These are phyloP conservation scores for Tapera naevia DNA, from an alignment of 2,797 vertebrate genomes.

Conservation along the genomic window DNA sequence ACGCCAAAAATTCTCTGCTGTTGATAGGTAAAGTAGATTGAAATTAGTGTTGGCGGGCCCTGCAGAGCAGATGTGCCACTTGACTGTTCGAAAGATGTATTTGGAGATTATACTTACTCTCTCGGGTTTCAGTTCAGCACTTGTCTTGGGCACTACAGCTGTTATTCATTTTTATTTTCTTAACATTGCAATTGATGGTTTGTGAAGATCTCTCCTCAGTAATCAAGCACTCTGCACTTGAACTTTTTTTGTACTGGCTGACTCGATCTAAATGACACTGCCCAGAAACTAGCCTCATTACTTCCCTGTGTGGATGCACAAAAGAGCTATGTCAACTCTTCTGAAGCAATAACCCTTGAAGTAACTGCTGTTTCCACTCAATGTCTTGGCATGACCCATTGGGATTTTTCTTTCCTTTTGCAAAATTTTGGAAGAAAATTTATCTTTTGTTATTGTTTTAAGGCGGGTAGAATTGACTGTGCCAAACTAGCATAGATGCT, in stretches of 20 bases:
- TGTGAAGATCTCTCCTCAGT: background rate
- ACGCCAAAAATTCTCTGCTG: background rate
- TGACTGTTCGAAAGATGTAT: background rate
- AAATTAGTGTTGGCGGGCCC: background rate
- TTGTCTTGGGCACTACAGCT: background rate
- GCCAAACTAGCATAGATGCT: background rate
- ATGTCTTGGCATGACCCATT: background rate
- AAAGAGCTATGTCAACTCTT: background rate
- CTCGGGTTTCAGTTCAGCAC: background rate
- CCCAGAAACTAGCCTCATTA: background rate
- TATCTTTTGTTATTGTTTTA: background rate
- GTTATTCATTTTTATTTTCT: background rate
- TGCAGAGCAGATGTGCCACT: background rate
- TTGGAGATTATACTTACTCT: background rate
- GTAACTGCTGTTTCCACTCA: background rate
- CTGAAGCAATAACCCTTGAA: background rate
- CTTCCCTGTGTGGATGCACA: background rate
- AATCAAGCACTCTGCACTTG: background rate
- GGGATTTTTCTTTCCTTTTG: background rate
- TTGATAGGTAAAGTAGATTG: background rate
- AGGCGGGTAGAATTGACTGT: background rate
- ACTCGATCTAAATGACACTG: fast-evolving
- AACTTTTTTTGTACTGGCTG: background rate
- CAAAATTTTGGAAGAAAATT: background rate
- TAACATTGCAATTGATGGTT: fast-evolving